A percentile compares a stretch with the other conserved stretches of the same genome.
Evolutionary conservation across 2,113 vertebrate species (phyloP).

Genomic region (Clupea harengus): DNA sequence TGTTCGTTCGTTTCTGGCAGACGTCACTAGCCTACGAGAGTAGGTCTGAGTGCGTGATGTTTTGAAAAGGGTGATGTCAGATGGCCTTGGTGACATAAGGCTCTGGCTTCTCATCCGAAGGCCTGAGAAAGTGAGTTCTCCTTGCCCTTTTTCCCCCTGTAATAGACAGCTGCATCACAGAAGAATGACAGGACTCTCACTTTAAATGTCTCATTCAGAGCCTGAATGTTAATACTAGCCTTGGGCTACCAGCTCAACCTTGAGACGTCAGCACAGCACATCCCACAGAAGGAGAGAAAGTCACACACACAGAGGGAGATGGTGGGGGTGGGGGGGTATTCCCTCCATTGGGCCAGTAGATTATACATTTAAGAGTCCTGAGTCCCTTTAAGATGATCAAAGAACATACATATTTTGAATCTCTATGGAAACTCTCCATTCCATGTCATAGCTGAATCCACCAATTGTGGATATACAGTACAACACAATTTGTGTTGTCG

Average conservation of each 20-base stretch:
- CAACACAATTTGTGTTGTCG: not conserved
- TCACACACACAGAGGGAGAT: not conserved
- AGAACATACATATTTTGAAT: not conserved
- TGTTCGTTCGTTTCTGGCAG: not conserved
- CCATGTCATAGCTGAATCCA: not conserved
- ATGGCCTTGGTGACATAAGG: not conserved
- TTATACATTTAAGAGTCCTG: not conserved
- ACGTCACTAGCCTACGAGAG: not conserved
- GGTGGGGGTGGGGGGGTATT: not conserved
- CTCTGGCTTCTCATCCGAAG: not conserved
- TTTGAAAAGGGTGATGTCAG: not conserved
- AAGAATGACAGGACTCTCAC: constrained; percentile 5
- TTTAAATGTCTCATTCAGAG: constrained; percentile 34
- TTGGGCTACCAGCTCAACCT: constrained; percentile 24
- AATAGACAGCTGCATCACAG: not conserved
- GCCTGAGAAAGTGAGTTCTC: not conserved
- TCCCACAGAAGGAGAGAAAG: not conserved
- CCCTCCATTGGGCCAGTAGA: not conserved
- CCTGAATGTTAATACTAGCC: constrained; percentile 29
- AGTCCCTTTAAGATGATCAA: not conserved
- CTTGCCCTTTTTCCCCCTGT: constrained; percentile 15
- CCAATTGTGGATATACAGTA: not conserved
- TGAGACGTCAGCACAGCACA: constrained; percentile 30
- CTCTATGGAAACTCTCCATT: not conserved
- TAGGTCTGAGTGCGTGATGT: not conserved